Percentiles rank a stretch among this genome's conserved stretches.
phyloP scores from a whole-genome alignment of 2,797 vertebrate species.

The Channallabes apus region DNA sequence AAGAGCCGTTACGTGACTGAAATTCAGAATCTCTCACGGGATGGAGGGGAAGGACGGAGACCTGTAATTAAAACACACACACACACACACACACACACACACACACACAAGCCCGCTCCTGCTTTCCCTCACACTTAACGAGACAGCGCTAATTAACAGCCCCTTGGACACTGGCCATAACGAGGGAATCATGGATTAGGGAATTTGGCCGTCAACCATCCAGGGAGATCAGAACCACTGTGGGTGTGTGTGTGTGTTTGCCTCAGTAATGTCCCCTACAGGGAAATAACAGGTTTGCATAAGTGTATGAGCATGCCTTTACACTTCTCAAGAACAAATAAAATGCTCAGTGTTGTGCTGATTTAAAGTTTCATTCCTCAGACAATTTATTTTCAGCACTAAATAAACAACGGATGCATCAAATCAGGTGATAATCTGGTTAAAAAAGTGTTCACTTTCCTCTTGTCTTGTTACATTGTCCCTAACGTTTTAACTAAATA shows the following conservation, averaged over 20 bases:
- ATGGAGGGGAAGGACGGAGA: conserved; percentile 46
- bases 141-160: conserved; percentile 68
- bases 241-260: conserved; percentile 25
- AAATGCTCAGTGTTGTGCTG: too few relatives aligned
- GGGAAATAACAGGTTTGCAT: conserved; percentile 10
- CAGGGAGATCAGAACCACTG: conserved; percentile 51
- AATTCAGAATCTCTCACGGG: conserved; percentile 44
- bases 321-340: neutral
- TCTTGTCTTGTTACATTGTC: too few relatives aligned
- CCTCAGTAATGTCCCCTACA: conserved; percentile 26
- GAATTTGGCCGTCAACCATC: conserved; percentile 67
- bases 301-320: conserved; percentile 26
- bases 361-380: neutral
- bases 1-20: conserved; percentile 40
- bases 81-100: conserved; percentile 24
- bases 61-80: conserved; percentile 54
- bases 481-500: too few relatives aligned
- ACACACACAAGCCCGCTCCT: conserved; percentile 11
- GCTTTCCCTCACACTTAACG: conserved; percentile 42
- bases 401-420: too few relatives aligned
- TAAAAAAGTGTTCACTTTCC: too few relatives aligned
- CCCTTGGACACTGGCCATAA: conserved; percentile 76
- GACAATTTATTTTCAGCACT: too few relatives aligned
- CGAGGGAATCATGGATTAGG: conserved; percentile 80
- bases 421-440: too few relatives aligned